Conservation (phyloP, 2,888 invertebrate genomes). For the Scrobipalpa atriplicella region DNA sequence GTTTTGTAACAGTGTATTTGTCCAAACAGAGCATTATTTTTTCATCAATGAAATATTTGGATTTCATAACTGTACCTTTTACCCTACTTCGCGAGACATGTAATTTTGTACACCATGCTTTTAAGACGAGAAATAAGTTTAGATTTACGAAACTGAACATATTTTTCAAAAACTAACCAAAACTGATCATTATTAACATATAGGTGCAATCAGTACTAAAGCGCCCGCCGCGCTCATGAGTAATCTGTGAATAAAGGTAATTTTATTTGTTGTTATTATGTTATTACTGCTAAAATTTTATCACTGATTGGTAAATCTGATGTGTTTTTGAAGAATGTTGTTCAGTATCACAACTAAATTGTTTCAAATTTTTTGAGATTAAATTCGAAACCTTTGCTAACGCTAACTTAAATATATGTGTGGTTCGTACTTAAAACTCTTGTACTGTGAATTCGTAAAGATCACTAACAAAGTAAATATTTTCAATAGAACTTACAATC, state of each 20-base stretch:
- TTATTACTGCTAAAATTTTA: too few species aligned
- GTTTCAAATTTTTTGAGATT: neutral
- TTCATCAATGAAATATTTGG: conserved; percentile 62
- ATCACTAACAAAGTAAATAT: neutral
- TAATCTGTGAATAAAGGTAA: too few species aligned
- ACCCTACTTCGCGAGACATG: conserved; percentile 18
- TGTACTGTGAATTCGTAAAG: neutral
- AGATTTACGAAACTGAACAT: neutral
- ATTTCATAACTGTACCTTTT: conserved; percentile 43
- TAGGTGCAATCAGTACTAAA: neutral
- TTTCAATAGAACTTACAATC: neutral
- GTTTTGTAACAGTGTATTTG: conserved; percentile 65
- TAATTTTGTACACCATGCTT: conserved; percentile 8
- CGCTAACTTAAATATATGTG: neutral
- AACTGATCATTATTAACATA: neutral
- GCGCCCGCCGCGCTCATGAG: too few species aligned
- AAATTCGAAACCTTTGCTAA: neutral
- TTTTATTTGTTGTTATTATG: too few species aligned
- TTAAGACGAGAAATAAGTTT: neutral
- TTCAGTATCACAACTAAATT: neutral
- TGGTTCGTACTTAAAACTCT: neutral
- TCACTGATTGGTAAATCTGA: too few species aligned
- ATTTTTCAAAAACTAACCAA: neutral
- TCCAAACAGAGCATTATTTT: conserved; percentile 70
- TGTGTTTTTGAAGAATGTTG: neutral